Evolutionary conservation across 2,797 vertebrate species (phyloP).

Genomic region (Microctenopoma lineatum): DNA sequence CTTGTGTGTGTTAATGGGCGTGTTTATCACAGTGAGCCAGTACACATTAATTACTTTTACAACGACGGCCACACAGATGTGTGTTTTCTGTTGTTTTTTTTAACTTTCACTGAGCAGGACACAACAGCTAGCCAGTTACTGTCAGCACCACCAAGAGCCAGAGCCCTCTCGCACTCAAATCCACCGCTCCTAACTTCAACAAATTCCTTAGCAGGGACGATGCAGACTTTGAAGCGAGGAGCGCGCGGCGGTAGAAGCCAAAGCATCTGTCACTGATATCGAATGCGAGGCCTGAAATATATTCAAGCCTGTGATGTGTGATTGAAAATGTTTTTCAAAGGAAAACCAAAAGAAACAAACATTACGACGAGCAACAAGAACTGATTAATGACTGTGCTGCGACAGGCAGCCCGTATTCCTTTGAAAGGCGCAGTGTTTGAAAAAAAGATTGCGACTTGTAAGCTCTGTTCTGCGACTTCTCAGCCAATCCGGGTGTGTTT

Average conservation of each 20-base stretch:
- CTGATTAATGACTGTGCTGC: slow-evolving; percentile 39
- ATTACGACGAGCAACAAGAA: slow-evolving; percentile 41
- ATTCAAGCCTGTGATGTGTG: slow-evolving; percentile 28
- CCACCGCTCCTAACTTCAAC: slow-evolving; percentile 41
- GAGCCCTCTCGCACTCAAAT: slow-evolving; percentile 39
- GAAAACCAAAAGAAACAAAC: slow-evolving; percentile 56
- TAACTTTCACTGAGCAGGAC: slow-evolving; percentile 6
- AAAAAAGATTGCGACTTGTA: slow-evolving; percentile 21
- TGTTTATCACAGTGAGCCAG: too few relatives aligned
- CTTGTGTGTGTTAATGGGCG: too few relatives aligned
- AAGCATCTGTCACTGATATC: slow-evolving; percentile 38
- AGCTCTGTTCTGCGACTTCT: slow-evolving; percentile 1
- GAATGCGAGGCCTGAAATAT: slow-evolving; percentile 34
- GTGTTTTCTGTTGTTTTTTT: slow-evolving; percentile 15
- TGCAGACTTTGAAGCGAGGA: slow-evolving; percentile 28
- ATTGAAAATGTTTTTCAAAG: slow-evolving; percentile 38
- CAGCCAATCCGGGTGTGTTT: slow-evolving; percentile 33
- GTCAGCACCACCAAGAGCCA: slow-evolving; percentile 42
- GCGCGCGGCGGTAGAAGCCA: slow-evolving; percentile 46
- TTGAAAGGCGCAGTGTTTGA: slow-evolving; percentile 8
- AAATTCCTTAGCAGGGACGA: slow-evolving; percentile 53
- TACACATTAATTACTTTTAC: not conserved
- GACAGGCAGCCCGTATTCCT: not conserved
- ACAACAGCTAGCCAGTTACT: slow-evolving; percentile 23
- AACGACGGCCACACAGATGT: not conserved